Percentiles rank a stretch among this genome's conserved stretches.
Conservation (phyloP, 2,888 invertebrate genomes). For the Phytoseiulus persimilis region DNA sequence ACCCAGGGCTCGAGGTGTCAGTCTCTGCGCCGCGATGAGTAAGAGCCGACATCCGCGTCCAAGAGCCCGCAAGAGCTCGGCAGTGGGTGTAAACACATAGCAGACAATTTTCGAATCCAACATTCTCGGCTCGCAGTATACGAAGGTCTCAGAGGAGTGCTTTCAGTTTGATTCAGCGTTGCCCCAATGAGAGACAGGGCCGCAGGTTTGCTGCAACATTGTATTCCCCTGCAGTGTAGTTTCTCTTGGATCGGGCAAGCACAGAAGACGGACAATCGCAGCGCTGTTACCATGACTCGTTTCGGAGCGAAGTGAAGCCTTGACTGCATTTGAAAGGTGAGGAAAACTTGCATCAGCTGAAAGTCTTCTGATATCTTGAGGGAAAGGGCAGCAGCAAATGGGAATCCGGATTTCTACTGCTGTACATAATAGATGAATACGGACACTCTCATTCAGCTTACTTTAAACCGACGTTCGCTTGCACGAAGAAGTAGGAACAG, state of each 20-base stretch:
- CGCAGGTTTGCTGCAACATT: not conserved
- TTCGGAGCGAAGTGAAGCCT: not conserved
- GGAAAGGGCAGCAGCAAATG: not conserved
- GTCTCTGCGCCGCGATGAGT: too few species aligned
- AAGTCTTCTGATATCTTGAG: constrained; percentile 27
- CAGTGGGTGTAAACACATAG: too few species aligned
- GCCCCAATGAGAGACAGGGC: too few species aligned
- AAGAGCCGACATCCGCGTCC: too few species aligned
- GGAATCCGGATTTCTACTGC: not conserved
- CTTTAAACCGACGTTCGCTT: not conserved
- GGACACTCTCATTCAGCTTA: not conserved
- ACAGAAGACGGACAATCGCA: not conserved
- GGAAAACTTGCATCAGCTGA: constrained; percentile 36
- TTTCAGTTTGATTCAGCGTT: too few species aligned
- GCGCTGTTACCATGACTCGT: not conserved
- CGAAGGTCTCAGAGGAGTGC: too few species aligned
- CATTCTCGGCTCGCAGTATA: too few species aligned
- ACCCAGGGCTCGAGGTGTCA: too few species aligned
- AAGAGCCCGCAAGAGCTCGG: too few species aligned
- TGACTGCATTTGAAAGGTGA: constrained; percentile 15
- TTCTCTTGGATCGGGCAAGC: not conserved
- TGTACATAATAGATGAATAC: not conserved
- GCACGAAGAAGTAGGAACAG: not conserved
- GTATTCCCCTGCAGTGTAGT: too few species aligned
- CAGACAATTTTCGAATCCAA: too few species aligned